These are phyloP conservation scores for Phyto melanocephala DNA, from an alignment of 2,888 invertebrate genomes.

Conservation along the genomic window DNA sequence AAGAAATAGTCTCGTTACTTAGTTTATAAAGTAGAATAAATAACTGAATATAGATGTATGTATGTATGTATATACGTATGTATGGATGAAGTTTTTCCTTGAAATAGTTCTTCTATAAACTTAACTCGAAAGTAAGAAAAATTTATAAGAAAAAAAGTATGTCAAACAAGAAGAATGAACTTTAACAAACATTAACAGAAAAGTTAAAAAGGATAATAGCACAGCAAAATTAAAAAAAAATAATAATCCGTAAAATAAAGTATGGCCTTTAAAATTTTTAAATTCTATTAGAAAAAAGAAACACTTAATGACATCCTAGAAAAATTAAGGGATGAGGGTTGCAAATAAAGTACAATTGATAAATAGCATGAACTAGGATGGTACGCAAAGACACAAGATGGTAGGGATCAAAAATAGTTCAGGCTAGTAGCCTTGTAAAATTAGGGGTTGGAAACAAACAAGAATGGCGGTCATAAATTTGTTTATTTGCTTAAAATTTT, in stretches of 20 bases:
- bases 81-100: conserved; percentile 60
- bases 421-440: conserved; percentile 9
- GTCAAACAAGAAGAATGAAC: conserved; percentile 62
- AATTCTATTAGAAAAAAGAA: background rate
- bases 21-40: conserved; percentile 42
- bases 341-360: background rate
- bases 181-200: conserved; percentile 40
- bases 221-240: conserved; percentile 21
- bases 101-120: conserved; percentile 58
- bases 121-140: background rate
- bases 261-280: conserved; percentile 42
- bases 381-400: conserved; percentile 33
- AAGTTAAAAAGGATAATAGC: conserved; percentile 16
- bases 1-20: conserved; percentile 47
- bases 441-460: conserved; percentile 50
- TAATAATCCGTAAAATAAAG: conserved; percentile 16
- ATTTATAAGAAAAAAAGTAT: conserved; percentile 48
- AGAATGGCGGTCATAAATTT: conserved; percentile 15
- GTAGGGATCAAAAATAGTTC: conserved; percentile 47
- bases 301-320: conserved; percentile 56
- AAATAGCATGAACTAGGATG: background rate
- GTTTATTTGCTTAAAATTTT: too few species aligned
- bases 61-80: background rate
- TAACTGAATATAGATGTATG: too few species aligned
- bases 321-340: conserved; percentile 57